These are phyloP conservation scores for Boleophthalmus pectinirostris DNA, from an alignment of 2,113 vertebrate genomes.

Conservation along the genomic window DNA sequence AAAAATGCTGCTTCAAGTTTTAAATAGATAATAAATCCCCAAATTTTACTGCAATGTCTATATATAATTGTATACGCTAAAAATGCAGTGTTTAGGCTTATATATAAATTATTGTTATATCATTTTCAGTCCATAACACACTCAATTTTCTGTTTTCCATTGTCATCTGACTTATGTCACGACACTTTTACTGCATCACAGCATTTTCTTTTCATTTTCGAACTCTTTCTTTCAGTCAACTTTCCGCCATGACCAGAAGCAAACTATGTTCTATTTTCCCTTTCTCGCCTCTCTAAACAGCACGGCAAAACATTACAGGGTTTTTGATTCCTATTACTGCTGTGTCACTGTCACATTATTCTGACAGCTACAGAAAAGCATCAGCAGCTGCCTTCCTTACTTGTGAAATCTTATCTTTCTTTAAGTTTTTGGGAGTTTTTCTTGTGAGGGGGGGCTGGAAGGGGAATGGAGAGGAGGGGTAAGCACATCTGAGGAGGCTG, in stretches of 20 bases:
- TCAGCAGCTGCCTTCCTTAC: conserved; percentile 52
- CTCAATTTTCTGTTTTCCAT: neutral
- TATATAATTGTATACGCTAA: no score
- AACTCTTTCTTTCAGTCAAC: conserved; percentile 25
- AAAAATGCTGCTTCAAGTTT: neutral
- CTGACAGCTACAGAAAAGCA: conserved; percentile 63
- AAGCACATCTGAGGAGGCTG: conserved; percentile 65
- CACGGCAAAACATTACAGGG: conserved; percentile 55
- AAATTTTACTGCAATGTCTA: no score
- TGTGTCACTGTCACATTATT: conserved; percentile 72
- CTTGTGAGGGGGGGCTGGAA: conserved; percentile 51
- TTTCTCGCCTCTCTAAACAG: conserved; percentile 43
- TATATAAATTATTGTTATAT: neutral
- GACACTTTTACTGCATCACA: conserved; percentile 14
- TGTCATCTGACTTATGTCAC: conserved; percentile 18
- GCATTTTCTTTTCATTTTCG: conserved; percentile 11
- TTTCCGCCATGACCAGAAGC: conserved; percentile 35
- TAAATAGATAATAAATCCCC: neutral
- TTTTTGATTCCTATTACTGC: conserved; percentile 62
- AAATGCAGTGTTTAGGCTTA: neutral
- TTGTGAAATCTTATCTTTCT: conserved; percentile 57
- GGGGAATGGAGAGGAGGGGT: conserved; percentile 17
- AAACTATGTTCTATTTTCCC: conserved; percentile 19
- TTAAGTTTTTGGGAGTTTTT: conserved; percentile 64
- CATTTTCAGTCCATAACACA: neutral